Conservation (phyloP, 1,140 invertebrate species). For the Nasonia longicornis region DNA sequence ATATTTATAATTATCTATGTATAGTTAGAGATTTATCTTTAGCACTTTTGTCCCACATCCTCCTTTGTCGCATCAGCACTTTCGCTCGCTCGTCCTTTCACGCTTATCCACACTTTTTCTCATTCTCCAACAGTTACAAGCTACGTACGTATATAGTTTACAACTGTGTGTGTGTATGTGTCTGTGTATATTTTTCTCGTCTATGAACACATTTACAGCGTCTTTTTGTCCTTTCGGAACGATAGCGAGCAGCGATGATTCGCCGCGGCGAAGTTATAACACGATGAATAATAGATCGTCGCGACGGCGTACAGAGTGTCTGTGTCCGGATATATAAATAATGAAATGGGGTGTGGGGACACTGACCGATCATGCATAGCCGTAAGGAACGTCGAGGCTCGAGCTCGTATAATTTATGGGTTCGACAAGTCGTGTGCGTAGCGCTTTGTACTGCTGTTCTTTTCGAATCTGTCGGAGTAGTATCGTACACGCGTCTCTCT, state of each 20-base stretch:
- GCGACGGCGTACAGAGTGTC: background rate
- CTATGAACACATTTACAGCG: constrained; percentile 66
- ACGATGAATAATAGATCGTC: constrained; percentile 29
- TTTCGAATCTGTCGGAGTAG: background rate
- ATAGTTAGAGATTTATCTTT: constrained; percentile 48
- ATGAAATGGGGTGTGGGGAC: constrained; percentile 9
- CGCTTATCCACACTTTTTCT: constrained; percentile 11
- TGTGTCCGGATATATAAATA: constrained; percentile 36
- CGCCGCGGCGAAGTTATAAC: background rate
- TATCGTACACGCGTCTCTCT: background rate
- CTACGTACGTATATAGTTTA: constrained; percentile 44
- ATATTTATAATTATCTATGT: constrained; percentile 48
- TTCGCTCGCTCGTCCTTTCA: constrained; percentile 26
- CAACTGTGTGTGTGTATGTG: constrained; percentile 15
- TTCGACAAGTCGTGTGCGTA: constrained; percentile 2
- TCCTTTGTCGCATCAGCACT: constrained; percentile 6
- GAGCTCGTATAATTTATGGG: constrained; percentile 2
- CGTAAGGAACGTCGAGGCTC: constrained; percentile 13
- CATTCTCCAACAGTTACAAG: constrained; percentile 37
- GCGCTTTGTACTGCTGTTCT: background rate
- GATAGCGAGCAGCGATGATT: too few relatives aligned
- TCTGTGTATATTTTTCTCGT: constrained; percentile 14
- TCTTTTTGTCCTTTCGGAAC: constrained; percentile 45
- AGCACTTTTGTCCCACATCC: constrained; percentile 46
- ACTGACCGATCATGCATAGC: constrained; percentile 28